Conservation (phyloP, 2,797 vertebrate genomes). For the Centroberyx gerrardi region DNA sequence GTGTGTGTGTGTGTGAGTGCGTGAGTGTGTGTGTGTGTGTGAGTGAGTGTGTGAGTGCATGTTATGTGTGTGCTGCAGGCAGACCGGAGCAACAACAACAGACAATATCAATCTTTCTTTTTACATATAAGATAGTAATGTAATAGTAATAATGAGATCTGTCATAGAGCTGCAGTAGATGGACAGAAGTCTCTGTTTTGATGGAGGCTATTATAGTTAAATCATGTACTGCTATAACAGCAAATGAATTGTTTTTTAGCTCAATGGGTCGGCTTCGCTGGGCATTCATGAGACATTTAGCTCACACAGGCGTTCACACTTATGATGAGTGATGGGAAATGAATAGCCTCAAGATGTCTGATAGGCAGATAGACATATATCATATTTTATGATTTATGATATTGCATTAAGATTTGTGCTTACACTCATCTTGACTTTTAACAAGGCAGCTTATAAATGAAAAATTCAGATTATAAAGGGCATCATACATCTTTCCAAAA, state of each 20-base stretch:
- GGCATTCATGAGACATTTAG: neutral
- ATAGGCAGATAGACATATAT: too few relatives aligned
- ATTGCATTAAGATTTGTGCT: too few relatives aligned
- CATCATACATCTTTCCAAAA: neutral
- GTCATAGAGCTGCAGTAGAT: neutral
- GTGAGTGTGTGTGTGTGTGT: neutral
- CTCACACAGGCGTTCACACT: too few relatives aligned
- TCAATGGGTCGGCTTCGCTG: neutral
- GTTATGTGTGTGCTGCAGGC: too few relatives aligned
- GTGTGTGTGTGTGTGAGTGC: slow-evolving; percentile 2
- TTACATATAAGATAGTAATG: slow-evolving; percentile 14
- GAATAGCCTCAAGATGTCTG: neutral
- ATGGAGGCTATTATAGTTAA: slow-evolving; percentile 35
- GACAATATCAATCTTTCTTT: neutral
- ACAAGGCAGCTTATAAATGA: too few relatives aligned
- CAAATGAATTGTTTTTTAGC: slow-evolving; percentile 36
- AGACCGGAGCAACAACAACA: neutral
- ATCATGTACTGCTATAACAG: slow-evolving; percentile 26
- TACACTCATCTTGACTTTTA: too few relatives aligned
- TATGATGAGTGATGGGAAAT: neutral
- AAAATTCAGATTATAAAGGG: neutral
- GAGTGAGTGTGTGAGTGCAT: neutral
- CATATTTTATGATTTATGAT: too few relatives aligned
- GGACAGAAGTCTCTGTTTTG: slow-evolving; percentile 24
- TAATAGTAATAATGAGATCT: slow-evolving; percentile 10